Percentiles rank a stretch among this genome's conserved stretches.
phyloP scores from a whole-genome alignment of 1,140 invertebrate genomes.

The Meloidogyne floridensis region DNA sequence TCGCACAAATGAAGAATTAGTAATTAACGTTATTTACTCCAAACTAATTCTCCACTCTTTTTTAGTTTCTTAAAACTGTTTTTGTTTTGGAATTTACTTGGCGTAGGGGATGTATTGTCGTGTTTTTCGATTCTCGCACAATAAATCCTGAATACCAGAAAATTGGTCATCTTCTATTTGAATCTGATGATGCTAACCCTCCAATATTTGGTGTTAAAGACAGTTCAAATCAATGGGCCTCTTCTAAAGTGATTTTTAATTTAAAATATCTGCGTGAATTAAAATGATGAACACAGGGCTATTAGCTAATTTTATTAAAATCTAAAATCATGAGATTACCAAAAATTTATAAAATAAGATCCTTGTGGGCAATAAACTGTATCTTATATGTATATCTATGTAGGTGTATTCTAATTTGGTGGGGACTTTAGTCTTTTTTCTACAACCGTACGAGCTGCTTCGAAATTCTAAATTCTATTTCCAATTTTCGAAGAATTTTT shows the following conservation, averaged over 20 bases:
- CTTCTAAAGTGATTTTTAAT: constrained; percentile 12
- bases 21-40: background rate
- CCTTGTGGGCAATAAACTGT: no score
- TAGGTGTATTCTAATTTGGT: no score
- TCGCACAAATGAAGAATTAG: background rate
- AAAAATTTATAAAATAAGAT: no score
- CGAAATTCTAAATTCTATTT: no score
- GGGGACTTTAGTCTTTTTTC: no score
- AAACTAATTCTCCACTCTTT: background rate
- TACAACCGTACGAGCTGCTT: no score
- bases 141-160: background rate
- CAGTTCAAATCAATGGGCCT: constrained; percentile 9
- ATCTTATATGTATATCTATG: no score
- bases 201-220: constrained; percentile 9
- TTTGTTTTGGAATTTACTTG: constrained; percentile 15
- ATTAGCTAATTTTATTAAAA: no score
- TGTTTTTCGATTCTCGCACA: constrained; percentile 26
- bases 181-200: background rate
- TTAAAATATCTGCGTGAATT: no score
- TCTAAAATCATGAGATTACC: no score
- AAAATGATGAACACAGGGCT: no score
- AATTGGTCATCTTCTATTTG: background rate
- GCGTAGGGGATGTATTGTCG: constrained; percentile 3
- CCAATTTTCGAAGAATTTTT: no score
- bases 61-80: background rate